A percentile compares a stretch with the other conserved stretches of the same genome.
These are phyloP conservation scores for Telmatochromis sp. DNA, from an alignment of 2,113 vertebrate genomes.

Conservation along the genomic window DNA sequence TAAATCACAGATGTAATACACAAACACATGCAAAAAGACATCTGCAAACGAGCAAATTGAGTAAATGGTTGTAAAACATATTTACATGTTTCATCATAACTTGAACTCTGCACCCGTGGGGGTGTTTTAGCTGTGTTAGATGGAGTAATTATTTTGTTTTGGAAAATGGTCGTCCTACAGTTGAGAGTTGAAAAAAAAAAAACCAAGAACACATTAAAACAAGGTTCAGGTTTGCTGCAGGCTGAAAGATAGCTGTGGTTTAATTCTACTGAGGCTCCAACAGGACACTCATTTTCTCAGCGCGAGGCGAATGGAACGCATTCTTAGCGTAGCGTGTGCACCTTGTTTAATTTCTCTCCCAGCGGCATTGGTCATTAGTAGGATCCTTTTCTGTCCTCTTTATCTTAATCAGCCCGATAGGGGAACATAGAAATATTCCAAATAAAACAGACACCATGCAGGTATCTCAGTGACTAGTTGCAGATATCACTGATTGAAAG, in stretches of 20 bases:
- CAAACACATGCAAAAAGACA: not conserved
- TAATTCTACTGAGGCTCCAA: not conserved
- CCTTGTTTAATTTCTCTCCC: not conserved
- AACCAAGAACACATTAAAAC: not conserved
- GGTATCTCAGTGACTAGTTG: not conserved
- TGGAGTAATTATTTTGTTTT: not conserved
- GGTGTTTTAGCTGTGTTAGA: not conserved
- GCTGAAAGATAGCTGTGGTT: not conserved
- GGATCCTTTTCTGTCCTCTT: not conserved
- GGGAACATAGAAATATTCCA: not conserved
- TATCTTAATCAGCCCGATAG: not conserved
- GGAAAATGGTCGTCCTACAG: not conserved
- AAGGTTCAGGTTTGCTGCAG: not conserved
- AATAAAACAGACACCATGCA: not conserved
- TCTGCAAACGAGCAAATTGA: not conserved
- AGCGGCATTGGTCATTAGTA: conserved; percentile 5
- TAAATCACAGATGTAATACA: not conserved
- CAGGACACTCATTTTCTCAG: not conserved
- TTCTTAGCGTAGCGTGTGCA: not conserved
- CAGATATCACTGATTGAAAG: not conserved
- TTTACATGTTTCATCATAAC: not conserved
- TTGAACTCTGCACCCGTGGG: not conserved
- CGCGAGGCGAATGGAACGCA: not conserved
- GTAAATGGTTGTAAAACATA: not conserved
- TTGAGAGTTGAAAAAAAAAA: not conserved